A percentile compares a stretch with the other conserved stretches of the same genome.
Evolutionary conservation across 2,113 vertebrate genomes (phyloP).

Genomic region (Heterocephalus glaber): DNA sequence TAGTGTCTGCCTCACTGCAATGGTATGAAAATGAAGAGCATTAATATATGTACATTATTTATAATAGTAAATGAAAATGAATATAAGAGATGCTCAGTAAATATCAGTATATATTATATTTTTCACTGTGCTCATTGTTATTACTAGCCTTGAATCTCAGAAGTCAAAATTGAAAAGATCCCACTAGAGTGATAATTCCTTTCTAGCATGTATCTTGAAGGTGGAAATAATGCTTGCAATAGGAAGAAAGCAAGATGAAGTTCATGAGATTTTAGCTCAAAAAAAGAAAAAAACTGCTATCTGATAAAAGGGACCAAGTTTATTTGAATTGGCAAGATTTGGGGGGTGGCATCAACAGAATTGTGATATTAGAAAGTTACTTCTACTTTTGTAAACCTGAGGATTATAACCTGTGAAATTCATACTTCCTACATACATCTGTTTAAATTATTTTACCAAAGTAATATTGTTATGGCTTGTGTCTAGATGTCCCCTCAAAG

Average conservation of each 20-base stretch:
- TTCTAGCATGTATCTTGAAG: neutral
- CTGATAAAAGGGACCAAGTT: neutral
- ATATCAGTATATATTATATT: neutral
- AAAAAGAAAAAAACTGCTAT: neutral
- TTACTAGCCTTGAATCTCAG: neutral
- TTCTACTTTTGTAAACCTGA: neutral
- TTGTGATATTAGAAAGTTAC: neutral
- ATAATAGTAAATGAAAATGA: neutral
- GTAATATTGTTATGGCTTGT: neutral
- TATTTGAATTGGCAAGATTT: neutral
- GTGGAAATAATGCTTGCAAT: neutral
- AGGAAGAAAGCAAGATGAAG: neutral
- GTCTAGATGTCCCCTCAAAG: neutral
- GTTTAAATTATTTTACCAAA: neutral
- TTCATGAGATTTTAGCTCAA: neutral
- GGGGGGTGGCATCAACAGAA: neutral
- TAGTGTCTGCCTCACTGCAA: neutral
- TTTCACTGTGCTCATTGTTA: neutral
- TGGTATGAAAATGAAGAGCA: neutral
- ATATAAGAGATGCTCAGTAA: neutral
- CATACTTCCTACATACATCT: neutral
- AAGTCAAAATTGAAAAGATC: neutral
- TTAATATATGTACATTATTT: neutral
- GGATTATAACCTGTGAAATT: neutral
- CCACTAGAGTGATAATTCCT: neutral